Evolutionary conservation across 2,797 vertebrate genomes (phyloP).

Genomic region (Nyctibius grandis): DNA sequence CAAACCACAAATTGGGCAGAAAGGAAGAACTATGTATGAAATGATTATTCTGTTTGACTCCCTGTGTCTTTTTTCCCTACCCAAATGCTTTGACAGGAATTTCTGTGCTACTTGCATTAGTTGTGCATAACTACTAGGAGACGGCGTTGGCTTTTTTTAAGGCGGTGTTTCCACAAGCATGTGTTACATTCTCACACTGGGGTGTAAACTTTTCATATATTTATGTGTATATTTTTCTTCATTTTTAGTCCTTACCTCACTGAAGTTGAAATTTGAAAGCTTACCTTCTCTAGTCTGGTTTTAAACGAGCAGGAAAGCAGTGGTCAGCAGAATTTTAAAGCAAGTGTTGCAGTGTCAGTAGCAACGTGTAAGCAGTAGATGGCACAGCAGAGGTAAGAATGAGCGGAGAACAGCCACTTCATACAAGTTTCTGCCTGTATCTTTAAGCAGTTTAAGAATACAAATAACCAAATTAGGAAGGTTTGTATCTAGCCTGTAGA

Average conservation of each 20-base stretch:
- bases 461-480: conserved; percentile 46
- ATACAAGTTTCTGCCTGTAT: neutral
- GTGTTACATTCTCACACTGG: neutral
- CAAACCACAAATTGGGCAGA: neutral
- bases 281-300: neutral
- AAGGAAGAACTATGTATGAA: neutral
- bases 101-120: neutral
- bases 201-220: neutral
- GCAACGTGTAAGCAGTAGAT: conserved; percentile 67
- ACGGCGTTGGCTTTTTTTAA: neutral
- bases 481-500: conserved; percentile 20
- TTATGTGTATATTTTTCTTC: neutral
- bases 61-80: neutral
- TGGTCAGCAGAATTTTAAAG: neutral
- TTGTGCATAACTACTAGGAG: neutral
- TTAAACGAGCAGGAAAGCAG: neutral
- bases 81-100: neutral
- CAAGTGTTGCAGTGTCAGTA: neutral
- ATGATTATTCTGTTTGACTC: neutral
- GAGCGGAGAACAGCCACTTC: neutral
- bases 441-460: conserved; percentile 47
- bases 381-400: conserved; percentile 70
- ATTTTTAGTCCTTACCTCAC: neutral
- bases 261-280: neutral
- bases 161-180: neutral